Percentiles rank a stretch among this genome's conserved stretches.
Conservation (phyloP, 2,113 vertebrate species). For the Amia ocellicauda region DNA sequence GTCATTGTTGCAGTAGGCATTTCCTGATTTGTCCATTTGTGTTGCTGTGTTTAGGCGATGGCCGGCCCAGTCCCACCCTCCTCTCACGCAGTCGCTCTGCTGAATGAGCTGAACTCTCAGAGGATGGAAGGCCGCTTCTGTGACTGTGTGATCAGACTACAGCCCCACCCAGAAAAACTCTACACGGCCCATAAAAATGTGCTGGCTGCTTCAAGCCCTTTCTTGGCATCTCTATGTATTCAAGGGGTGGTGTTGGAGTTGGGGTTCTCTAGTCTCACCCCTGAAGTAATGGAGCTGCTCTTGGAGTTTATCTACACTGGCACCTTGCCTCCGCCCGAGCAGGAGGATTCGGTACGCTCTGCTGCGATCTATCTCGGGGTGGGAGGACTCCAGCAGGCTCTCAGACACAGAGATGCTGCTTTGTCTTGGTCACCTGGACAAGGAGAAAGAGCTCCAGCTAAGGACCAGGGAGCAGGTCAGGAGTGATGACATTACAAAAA, state of each 20-base stretch:
- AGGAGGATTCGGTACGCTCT: conserved; percentile 40
- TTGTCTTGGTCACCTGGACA: conserved; percentile 1
- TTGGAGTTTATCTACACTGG: conserved; percentile 65
- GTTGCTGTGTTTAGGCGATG: conserved; percentile 27
- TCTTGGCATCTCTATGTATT: conserved; percentile 51
- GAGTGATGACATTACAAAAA: too few relatives aligned
- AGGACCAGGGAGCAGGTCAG: neutral
- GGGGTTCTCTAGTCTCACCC: conserved; percentile 44
- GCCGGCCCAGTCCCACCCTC: conserved; percentile 3
- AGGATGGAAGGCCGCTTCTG: conserved; percentile 50
- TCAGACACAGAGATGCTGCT: conserved; percentile 26
- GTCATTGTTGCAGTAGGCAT: too few relatives aligned
- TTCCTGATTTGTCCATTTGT: neutral
- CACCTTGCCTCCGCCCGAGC: conserved; percentile 34
- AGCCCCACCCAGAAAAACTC: conserved; percentile 38
- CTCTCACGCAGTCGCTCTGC: conserved; percentile 36
- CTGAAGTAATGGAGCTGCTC: conserved; percentile 44
- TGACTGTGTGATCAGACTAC: conserved; percentile 56
- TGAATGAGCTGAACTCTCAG: conserved; percentile 49
- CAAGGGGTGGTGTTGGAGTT: conserved; percentile 53
- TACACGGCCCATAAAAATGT: conserved; percentile 55
- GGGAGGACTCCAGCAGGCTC: conserved; percentile 46
- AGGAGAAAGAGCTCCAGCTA: too few relatives aligned
- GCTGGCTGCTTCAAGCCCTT: conserved; percentile 60
- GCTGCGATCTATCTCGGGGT: conserved; percentile 57